Evolutionary conservation across 92 coral and sea anemone species (phyloP), one percentile per base, ranked within the genome.

Genomic region (Metridium senile): DNA sequence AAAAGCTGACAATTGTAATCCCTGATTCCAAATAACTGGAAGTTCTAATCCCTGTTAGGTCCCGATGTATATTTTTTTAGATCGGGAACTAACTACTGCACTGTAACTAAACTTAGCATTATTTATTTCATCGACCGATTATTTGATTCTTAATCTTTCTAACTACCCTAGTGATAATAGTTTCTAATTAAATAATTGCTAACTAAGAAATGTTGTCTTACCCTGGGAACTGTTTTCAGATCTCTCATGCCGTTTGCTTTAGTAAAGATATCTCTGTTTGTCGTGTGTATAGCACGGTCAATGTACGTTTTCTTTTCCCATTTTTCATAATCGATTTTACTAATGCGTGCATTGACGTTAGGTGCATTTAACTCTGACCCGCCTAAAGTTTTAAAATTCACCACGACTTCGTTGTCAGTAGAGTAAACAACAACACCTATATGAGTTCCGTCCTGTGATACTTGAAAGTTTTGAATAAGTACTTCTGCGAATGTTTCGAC

Each of bases 231-330:
- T 27, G 58, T 33, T 28, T 53, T 20, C 32, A 57, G 20, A 11
- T 51, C 66, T 56, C 77, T 72, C 77, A 72, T 72, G 19, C 77
- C 77, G 17, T 16, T 63, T 1, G 53, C 77, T 7, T 29, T 4
- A 11, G 65, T 72, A 30, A 72, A 72, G 66, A 72, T 21, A 2
- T 72, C 34, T 29, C 56, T 33, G 46, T 21, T 20, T 1, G 77
- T 35, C n/a, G 52, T 47, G 18, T 51, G 8, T 10, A 72, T 13
- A 6, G 77, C 77, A 2, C 66, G 33, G 26, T 72, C 77, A 4
- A 72, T 72, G 66, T 51, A 72, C 1, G 77, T 53, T 17, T 8
- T 11, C 25, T 31, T 39, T 53, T 35, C 26, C 77, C 77, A 72
- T 30, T 53, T 31, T 1, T 21, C 32, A 30, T 53, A 72, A 32